Evolutionary conservation across 2,113 vertebrate species (phyloP), one percentile per base, ranked within the genome.

Genomic region (Ascaphus truei): DNA sequence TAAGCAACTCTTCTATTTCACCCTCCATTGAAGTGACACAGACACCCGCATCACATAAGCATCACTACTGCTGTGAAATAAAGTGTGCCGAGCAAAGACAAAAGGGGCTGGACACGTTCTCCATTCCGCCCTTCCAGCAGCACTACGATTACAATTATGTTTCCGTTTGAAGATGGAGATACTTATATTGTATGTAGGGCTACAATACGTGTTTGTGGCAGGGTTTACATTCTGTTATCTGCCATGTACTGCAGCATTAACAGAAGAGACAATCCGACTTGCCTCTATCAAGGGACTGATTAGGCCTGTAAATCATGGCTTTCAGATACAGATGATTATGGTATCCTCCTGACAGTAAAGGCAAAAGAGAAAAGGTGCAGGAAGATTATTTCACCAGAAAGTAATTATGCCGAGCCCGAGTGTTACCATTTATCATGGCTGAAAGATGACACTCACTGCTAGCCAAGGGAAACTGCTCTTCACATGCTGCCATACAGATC

Each of bases 401-500:
- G 93, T 93, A 95, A 98, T 96, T 96, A 97, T 88, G 91, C 87
- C 80, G 80, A 56, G 84, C 77, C 56, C 77, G 84, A 88, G 84
- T 30, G 81, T 89, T 87, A 85, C 90, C 90, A 95, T 98, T 95
- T 88, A 92, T 99, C 94, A 96, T 74, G 79, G 80, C 83, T 85
- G 86, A 93, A 90, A 92, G 92, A 93, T 93, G 93, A 92, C 92
- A 92, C 92, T 90, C 92, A 87, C 86, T 75, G 88, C 90, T 93
- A 94, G 90, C 85, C 91, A 93, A 93, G 93, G 90, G 93, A 95
- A 96, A 93, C 92, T 83, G 90, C 86, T 86, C 84, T 82, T 90
- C 85, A 88, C 81, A 87, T 71, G 78, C 84, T 87, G 80, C 85
- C 84, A 78, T 77, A 68, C 78, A 87, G 92, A 99, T 97, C 97